Conservation (phyloP, 2,113 vertebrate species). For the Barbus barbus region DNA sequence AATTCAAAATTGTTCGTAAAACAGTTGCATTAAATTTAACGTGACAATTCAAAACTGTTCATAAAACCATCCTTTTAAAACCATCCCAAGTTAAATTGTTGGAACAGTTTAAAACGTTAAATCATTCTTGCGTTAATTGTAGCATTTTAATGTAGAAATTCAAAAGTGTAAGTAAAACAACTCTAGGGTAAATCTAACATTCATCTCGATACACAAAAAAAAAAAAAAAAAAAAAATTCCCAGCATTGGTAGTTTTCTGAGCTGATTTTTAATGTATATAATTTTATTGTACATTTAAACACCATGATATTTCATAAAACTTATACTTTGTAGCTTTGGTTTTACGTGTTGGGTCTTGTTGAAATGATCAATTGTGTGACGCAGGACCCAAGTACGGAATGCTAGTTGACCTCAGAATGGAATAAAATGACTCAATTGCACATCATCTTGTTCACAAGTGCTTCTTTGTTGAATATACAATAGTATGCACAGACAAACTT, state of each 20-base stretch:
- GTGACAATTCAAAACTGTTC: too few species aligned
- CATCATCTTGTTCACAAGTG: constrained; percentile 47
- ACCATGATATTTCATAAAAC: not conserved
- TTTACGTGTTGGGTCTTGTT: constrained; percentile 41
- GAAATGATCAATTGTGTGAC: not conserved
- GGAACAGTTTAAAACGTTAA: too few species aligned
- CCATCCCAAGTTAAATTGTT: too few species aligned
- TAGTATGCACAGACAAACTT: constrained; percentile 30
- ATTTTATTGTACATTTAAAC: not conserved
- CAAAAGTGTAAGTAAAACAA: too few species aligned
- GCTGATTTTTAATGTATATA: not conserved
- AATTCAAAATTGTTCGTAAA: too few species aligned
- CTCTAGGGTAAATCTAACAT: too few species aligned
- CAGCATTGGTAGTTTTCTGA: not conserved
- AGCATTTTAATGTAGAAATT: too few species aligned
- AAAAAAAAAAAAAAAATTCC: not conserved
- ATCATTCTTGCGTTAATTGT: too few species aligned
- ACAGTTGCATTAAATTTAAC: too few species aligned
- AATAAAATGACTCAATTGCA: constrained; percentile 55
- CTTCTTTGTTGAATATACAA: constrained; percentile 45
- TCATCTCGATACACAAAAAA: too few species aligned
- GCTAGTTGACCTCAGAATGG: constrained; percentile 63
- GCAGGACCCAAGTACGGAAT: constrained; percentile 62
- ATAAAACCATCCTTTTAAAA: too few species aligned
- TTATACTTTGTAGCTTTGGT: constrained; percentile 47